Evolutionary conservation across 2,113 vertebrate species (phyloP).

Genomic region (Xyliphius kryptos): DNA sequence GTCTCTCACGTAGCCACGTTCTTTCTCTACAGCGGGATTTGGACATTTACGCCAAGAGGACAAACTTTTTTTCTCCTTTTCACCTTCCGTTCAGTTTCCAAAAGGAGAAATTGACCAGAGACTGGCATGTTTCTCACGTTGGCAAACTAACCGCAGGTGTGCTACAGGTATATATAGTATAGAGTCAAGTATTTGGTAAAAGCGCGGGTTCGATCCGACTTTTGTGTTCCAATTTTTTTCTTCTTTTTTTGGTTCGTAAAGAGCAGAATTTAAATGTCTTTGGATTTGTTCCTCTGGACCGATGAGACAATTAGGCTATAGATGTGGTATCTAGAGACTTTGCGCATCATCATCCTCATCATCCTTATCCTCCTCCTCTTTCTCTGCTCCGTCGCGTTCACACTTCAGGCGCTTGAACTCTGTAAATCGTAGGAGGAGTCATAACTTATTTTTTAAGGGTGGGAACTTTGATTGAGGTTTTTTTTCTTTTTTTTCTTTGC

Average conservation of each 20-base stretch:
- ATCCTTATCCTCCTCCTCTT: constrained; percentile 26
- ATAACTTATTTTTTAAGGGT: constrained; percentile 56
- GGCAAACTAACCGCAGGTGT: neutral
- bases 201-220: neutral
- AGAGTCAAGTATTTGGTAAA: neutral
- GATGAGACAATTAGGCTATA: constrained; percentile 37
- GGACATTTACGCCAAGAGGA: constrained; percentile 36
- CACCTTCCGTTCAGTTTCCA: constrained; percentile 46
- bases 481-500: constrained; percentile 9
- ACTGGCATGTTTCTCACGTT: constrained; percentile 6
- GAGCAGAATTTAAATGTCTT: neutral
- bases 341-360: constrained; percentile 49
- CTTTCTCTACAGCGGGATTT: constrained; percentile 23
- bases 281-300: constrained; percentile 21
- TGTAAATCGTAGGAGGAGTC: too few relatives aligned
- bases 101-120: constrained; percentile 41
- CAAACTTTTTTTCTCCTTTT: constrained; percentile 33
- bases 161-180: too few relatives aligned
- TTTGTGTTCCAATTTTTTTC: constrained; percentile 1
- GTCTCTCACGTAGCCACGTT: constrained; percentile 46
- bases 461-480: constrained; percentile 17
- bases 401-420: constrained; percentile 48
- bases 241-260: neutral
- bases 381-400: neutral
- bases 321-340: constrained; percentile 58